A percentile compares a stretch with the other conserved stretches of the same genome.
Conservation (phyloP, 2,888 invertebrate species). For the Deladenus siricidicola region DNA sequence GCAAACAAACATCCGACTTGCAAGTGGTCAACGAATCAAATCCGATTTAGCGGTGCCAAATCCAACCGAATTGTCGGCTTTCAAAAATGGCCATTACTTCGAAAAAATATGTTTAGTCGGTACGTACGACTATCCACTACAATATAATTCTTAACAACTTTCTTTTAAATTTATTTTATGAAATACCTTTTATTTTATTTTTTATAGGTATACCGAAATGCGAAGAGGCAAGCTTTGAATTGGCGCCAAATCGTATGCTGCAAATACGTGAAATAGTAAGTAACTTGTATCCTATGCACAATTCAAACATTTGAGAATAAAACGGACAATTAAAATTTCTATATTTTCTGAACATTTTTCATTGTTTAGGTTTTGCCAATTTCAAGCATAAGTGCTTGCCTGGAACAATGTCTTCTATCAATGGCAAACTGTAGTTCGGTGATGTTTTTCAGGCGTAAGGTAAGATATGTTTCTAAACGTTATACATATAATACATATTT, state of each 20-base stretch:
- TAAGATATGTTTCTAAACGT: slow-evolving; percentile 8
- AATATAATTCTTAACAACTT: too few species aligned
- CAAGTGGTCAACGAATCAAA: not conserved
- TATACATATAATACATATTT: too few species aligned
- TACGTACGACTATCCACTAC: too few species aligned
- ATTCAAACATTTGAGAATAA: too few species aligned
- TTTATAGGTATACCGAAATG: slow-evolving; percentile 37
- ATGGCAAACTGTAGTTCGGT: slow-evolving; percentile 41
- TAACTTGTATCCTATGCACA: too few species aligned
- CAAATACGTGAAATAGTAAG: slow-evolving; percentile 30
- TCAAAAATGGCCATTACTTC: slow-evolving; percentile 42
- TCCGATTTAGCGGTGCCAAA: not conserved
- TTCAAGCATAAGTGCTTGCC: slow-evolving; percentile 30
- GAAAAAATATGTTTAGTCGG: slow-evolving; percentile 49
- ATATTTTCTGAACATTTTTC: too few species aligned
- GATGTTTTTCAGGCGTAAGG: slow-evolving; percentile 39
- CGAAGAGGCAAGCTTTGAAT: slow-evolving; percentile 43
- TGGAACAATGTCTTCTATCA: too few species aligned
- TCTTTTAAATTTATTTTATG: too few species aligned
- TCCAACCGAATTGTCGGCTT: slow-evolving; percentile 36
- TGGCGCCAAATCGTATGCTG: slow-evolving; percentile 40
- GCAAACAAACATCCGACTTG: not conserved
- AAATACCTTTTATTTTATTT: too few species aligned
- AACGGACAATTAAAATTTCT: too few species aligned
- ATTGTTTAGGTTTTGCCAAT: slow-evolving; percentile 27